Evolutionary conservation across 2,888 invertebrate species (phyloP), one percentile per base, ranked within the genome.

Genomic region (Trachelus iudaicus): DNA sequence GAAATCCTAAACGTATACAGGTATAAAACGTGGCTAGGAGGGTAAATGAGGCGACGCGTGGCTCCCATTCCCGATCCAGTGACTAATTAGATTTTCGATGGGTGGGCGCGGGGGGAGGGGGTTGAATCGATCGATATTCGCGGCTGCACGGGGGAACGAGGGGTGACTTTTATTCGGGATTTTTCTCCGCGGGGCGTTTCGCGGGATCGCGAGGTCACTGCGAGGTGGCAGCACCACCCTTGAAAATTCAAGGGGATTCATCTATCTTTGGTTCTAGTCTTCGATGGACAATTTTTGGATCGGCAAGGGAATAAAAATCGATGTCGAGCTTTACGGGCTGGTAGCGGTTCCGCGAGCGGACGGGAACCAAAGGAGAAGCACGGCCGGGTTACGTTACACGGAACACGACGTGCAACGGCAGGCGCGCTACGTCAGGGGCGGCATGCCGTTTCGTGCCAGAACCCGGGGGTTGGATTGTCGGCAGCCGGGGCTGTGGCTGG

Each of bases 171-270:
- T 56, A 56, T 56, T 56, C 23, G 56, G 56, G 56, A 56, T 56
- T 56, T 23, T 56, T 56, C 56, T 56, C 9, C 56, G 56, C 56
- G 74, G 75, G 76, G 34, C 23, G 71, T 71, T 76, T 77, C 73
- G 79, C 79, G 74, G 82, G 82, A 87, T 86, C 80, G 84, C 82
- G 85, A 86, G 89, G 89, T 90, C 88, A 89, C 86, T 89, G 84
- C 80, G 85, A 90, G 90, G 87, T 89, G 89, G 88, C 90, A 85
- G 89, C 87, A 87, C 87, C 81, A 82, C 81, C 82, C 85, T 84
- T 84, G 83, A 84, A 89, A 88, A 88, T 87, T 85, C 87, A 84
- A 87, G 85, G 85, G 83, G 83, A 86, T 85, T 84, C 83, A 82
- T 86, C 84, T 81, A 84, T 83, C 12, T 35, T 35, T 3, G 35